Conservation (phyloP, 2,888 invertebrate species). For the Lasius fuliginosus region DNA sequence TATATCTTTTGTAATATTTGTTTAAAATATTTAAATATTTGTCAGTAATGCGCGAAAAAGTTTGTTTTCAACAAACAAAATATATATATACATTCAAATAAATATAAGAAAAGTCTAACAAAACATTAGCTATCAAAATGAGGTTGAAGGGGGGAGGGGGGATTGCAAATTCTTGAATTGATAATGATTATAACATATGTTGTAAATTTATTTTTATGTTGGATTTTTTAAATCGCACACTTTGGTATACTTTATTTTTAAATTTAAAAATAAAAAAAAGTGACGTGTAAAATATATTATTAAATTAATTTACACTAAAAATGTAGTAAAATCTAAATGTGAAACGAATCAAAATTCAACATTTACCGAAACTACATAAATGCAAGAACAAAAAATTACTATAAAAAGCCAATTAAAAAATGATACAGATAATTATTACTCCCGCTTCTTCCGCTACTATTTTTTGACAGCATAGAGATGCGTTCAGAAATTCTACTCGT, state of each 20-base stretch:
- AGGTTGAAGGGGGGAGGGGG: not conserved
- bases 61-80: not conserved
- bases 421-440: not conserved
- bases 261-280: not conserved
- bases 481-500: too few species aligned
- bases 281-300: not conserved
- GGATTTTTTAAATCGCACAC: not conserved
- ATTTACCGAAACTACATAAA: too few species aligned
- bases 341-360: not conserved
- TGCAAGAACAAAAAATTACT: too few species aligned
- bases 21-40: constrained; percentile 1
- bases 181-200: not conserved
- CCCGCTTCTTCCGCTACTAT: not conserved
- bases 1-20: constrained; percentile 7
- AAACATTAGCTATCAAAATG: not conserved
- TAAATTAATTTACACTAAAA: not conserved
- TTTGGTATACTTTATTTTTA: not conserved
- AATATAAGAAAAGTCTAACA: not conserved
- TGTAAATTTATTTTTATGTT: not conserved
- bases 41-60: not conserved
- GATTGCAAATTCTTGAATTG: not conserved
- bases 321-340: not conserved
- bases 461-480: not conserved
- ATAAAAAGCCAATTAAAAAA: not conserved
- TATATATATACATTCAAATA: constrained; percentile 17